phyloP scores from a whole-genome alignment of 2,888 invertebrate genomes.

The Sisyra nigra region DNA sequence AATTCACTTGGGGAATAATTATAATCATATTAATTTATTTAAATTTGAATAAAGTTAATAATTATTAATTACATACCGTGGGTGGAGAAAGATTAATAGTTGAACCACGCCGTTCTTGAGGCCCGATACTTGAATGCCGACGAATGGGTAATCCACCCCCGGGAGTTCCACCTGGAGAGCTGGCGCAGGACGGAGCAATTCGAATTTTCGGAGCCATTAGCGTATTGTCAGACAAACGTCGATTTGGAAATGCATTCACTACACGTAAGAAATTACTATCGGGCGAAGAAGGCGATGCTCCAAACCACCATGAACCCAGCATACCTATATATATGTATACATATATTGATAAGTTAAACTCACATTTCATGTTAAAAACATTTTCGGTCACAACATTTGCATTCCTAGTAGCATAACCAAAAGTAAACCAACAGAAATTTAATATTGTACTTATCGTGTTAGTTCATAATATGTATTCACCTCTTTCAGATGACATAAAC shows the following conservation, averaged over 20 bases:
- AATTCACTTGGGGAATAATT: neutral
- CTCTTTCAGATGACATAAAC: too few species aligned
- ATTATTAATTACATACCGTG: slow-evolving; percentile 48
- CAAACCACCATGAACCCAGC: slow-evolving; percentile 70
- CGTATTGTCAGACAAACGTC: slow-evolving; percentile 82
- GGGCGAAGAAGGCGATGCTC: slow-evolving; percentile 67
- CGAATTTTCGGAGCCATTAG: slow-evolving; percentile 81
- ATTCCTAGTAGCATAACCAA: too few species aligned
- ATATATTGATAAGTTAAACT: too few species aligned
- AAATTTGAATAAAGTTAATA: neutral
- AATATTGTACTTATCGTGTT: too few species aligned
- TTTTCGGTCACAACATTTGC: too few species aligned
- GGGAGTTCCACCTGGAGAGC: slow-evolving; percentile 57
- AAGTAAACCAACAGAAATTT: too few species aligned
- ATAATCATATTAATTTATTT: neutral
- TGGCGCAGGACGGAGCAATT: slow-evolving; percentile 77
- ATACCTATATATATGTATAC: slow-evolving; percentile 26
- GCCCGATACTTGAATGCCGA: slow-evolving; percentile 82
- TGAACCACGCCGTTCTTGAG: slow-evolving; percentile 73
- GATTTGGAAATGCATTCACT: slow-evolving; percentile 61
- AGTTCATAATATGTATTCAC: too few species aligned
- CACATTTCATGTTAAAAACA: too few species aligned
- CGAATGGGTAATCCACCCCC: slow-evolving; percentile 67
- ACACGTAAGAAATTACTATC: slow-evolving; percentile 79
- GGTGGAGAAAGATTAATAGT: slow-evolving; percentile 77